These are phyloP conservation scores for Tachyglossus aculeatus DNA, from an alignment of 2,797 vertebrate genomes.

Conservation along the genomic window DNA sequence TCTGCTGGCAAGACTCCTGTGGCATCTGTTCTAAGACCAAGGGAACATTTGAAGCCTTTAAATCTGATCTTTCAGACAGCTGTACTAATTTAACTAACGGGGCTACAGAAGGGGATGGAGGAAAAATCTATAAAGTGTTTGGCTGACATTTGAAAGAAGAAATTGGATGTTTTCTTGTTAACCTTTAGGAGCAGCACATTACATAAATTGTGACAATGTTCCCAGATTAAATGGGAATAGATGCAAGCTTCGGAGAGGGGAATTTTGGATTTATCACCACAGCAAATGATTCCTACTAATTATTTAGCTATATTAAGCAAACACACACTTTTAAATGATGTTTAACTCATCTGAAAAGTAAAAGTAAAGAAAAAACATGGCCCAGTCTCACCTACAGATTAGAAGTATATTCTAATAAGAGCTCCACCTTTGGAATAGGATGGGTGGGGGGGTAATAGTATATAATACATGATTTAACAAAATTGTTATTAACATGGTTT, in stretches of 20 bases:
- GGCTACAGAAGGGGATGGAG: slow-evolving; percentile 39
- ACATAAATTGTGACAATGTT: slow-evolving; percentile 61
- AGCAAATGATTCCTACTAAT: slow-evolving; percentile 62
- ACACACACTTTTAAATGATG: slow-evolving; percentile 62
- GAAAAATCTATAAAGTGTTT: slow-evolving; percentile 66
- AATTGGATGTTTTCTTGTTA: slow-evolving; percentile 68
- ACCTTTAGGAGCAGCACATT: slow-evolving; percentile 58
- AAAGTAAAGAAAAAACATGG: too few relatives aligned
- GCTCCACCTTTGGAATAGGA: too few relatives aligned
- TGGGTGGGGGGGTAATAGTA: too few relatives aligned
- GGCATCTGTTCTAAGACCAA: slow-evolving; percentile 54
- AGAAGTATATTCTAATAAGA: too few relatives aligned
- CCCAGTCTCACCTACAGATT: too few relatives aligned
- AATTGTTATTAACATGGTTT: too few relatives aligned
- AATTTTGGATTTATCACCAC: slow-evolving; percentile 61
- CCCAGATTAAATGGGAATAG: slow-evolving; percentile 51
- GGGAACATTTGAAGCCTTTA: slow-evolving; percentile 54
- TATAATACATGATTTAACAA: too few relatives aligned
- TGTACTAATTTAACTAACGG: slow-evolving; percentile 64
- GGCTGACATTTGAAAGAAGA: slow-evolving; percentile 68
- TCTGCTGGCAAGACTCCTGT: slow-evolving; percentile 50
- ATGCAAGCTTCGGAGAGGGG: slow-evolving; percentile 21
- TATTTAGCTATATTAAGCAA: slow-evolving; percentile 36
- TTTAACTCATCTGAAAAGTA: slow-evolving; percentile 61
- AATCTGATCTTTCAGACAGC: slow-evolving; percentile 59